Evolutionary conservation across 1,140 invertebrate species (phyloP), one percentile per base, ranked within the genome.

Genomic region (Tetramorium alpestre): DNA sequence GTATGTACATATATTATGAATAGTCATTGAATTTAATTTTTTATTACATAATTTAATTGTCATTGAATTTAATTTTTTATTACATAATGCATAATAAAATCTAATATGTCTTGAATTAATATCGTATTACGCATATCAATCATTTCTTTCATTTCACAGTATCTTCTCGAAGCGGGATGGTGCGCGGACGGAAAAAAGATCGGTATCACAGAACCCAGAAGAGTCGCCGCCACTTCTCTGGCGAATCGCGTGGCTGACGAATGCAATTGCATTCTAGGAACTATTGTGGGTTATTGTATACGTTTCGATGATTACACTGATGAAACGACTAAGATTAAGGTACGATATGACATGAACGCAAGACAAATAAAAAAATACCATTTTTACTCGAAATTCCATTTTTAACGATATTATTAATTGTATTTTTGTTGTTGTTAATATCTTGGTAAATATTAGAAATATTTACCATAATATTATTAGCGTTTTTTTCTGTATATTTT

Each of bases 201-300:
- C 72, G 98, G 97, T 54, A 96, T 99, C 38, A 99, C 99, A 4
- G 98, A 99, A 93, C 99, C 99, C 0, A 96, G 99, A 60, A 96
- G 99, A 86, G 97, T 99, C 3, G 98, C 99, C 1, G 98, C 98
- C 0, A 97, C 99, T 8, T 97, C 98, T 13, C 96, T 99, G 51
- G 99, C 99, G 1, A 96, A 96, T 85, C 96, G 99, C 62, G 98
- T 99, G 16, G 98, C 99, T 0, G 97, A 99, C 92, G 99, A 99
- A 96, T 96, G 97, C 22, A 98, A 97, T 2, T 96, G 96, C 47
- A 92, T 97, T 33, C 94, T 99, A 0, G 98, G 98, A 0, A 96
- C 97, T n/a, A 96, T 96, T 78, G 98, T 99, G 22, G 99, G 99
- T 0, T 99, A 99, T 94, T 96, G 97, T 1, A 98, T 99, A 85